These are phyloP conservation scores for Antidorcas marsupialis DNA, from an alignment of 2,113 vertebrate genomes.

Conservation along the genomic window DNA sequence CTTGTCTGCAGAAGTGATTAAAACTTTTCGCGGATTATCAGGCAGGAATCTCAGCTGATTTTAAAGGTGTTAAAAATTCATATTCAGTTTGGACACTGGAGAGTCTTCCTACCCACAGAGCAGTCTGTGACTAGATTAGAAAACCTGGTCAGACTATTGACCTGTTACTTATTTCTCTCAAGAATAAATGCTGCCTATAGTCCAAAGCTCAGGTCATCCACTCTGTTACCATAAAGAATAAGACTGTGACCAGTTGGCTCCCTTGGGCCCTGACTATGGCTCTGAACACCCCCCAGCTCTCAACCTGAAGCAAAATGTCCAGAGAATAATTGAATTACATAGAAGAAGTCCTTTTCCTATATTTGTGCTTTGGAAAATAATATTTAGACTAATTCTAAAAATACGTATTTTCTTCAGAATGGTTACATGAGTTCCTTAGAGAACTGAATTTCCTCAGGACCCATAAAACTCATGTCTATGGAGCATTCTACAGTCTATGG, in stretches of 20 bases:
- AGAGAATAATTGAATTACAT: background rate
- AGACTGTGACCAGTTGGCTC: background rate
- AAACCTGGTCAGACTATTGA: background rate
- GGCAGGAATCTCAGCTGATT: background rate
- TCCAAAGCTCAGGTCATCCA: background rate
- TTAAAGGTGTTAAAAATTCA: background rate
- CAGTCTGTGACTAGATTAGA: background rate
- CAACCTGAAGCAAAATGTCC: background rate
- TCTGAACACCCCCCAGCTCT: background rate
- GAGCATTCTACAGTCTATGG: background rate
- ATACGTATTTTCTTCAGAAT: background rate
- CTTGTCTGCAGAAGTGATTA: background rate
- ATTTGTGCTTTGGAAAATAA: background rate
- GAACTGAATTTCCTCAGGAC: background rate
- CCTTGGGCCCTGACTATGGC: no score
- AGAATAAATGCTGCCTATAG: background rate
- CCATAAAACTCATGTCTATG: background rate
- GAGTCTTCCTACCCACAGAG: background rate
- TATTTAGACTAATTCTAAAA: background rate
- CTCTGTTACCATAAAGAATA: background rate
- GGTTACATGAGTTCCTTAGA: background rate
- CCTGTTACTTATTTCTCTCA: background rate
- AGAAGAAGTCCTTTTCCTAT: background rate
- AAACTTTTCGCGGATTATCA: background rate
- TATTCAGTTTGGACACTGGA: background rate